Evolutionary conservation across 2,888 invertebrate species (phyloP).

Genomic region (Lepidochitona cinerea): DNA sequence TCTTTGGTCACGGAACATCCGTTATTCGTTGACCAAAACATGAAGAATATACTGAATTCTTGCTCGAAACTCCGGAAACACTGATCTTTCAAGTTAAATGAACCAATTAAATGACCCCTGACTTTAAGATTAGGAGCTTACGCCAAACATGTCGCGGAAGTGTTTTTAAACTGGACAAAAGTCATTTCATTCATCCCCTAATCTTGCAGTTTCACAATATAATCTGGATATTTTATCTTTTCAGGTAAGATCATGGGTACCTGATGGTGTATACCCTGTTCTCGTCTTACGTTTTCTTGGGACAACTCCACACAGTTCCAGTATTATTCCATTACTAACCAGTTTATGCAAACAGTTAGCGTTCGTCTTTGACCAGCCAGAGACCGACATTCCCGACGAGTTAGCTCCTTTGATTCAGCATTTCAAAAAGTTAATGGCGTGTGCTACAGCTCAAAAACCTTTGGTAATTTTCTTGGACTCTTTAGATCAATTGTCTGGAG

Average conservation of each 20-base stretch:
- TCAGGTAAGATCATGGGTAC: slow-evolving; percentile 44
- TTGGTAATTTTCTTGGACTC: slow-evolving; percentile 94
- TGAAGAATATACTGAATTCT: too few species aligned
- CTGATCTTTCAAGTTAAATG: too few species aligned
- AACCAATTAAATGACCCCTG: too few species aligned
- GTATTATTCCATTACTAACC: slow-evolving; percentile 92
- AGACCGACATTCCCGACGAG: slow-evolving; percentile 94
- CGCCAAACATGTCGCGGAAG: too few species aligned
- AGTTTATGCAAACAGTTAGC: slow-evolving; percentile 96
- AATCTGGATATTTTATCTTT: too few species aligned
- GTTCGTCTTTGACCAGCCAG: slow-evolving; percentile 53
- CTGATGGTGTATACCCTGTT: slow-evolving; percentile 75
- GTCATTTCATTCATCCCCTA: too few species aligned
- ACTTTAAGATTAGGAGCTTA: too few species aligned
- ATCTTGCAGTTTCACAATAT: too few species aligned
- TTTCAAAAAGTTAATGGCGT: slow-evolving; percentile 91
- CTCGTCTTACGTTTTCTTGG: slow-evolving; percentile 94
- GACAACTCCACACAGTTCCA: slow-evolving; percentile 97
- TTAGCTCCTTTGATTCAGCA: slow-evolving; percentile 95
- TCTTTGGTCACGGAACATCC: too few species aligned
- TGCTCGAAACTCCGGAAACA: too few species aligned
- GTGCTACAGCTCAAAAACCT: slow-evolving; percentile 75
- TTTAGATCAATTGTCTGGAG: slow-evolving; percentile 95
- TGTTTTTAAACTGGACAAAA: too few species aligned
- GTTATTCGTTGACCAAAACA: too few species aligned